A percentile compares a stretch with the other conserved stretches of the same genome.
Conservation (phyloP, 2,888 invertebrate genomes). For the Rhagonycha fulva region DNA sequence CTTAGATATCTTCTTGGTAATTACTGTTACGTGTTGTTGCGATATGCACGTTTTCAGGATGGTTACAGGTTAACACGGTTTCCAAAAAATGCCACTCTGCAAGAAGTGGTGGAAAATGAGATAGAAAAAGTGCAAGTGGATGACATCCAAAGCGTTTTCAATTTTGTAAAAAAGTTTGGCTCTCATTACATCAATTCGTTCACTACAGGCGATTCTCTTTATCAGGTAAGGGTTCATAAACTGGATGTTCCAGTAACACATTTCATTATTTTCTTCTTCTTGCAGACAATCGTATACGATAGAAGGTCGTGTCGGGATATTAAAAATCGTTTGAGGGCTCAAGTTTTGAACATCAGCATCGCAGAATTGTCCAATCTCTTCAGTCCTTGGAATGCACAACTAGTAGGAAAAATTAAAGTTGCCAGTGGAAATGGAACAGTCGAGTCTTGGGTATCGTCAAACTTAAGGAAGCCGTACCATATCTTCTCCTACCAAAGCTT, state of each 20-base stretch:
- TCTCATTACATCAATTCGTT: slow-evolving; percentile 88
- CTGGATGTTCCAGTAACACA: neutral
- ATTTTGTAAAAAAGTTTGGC: slow-evolving; percentile 82
- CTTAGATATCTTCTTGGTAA: slow-evolving; percentile 79
- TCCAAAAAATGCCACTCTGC: slow-evolving; percentile 68
- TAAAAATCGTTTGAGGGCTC: slow-evolving; percentile 78
- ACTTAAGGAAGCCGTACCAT: slow-evolving; percentile 75
- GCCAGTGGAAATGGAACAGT: slow-evolving; percentile 81
- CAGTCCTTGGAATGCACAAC: slow-evolving; percentile 83
- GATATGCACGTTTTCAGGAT: slow-evolving; percentile 76
- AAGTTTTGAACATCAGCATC: slow-evolving; percentile 70
- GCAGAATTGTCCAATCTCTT: slow-evolving; percentile 79
- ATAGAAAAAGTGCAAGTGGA: slow-evolving; percentile 70
- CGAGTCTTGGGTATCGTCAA: slow-evolving; percentile 74
- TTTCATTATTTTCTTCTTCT: slow-evolving; percentile 42
- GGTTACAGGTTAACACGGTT: slow-evolving; percentile 68
- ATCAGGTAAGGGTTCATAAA: slow-evolving; percentile 67
- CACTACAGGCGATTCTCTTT: slow-evolving; percentile 85
- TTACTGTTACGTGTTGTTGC: slow-evolving; percentile 74
- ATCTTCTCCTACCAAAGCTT: slow-evolving; percentile 82
- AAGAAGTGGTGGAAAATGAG: slow-evolving; percentile 71
- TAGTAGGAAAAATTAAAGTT: slow-evolving; percentile 76
- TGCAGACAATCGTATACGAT: slow-evolving; percentile 84
- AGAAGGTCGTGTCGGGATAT: slow-evolving; percentile 79
- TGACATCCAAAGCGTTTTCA: slow-evolving; percentile 75